phyloP scores from a whole-genome alignment of 2,113 vertebrate species.

The Paraplagusia blochii region DNA sequence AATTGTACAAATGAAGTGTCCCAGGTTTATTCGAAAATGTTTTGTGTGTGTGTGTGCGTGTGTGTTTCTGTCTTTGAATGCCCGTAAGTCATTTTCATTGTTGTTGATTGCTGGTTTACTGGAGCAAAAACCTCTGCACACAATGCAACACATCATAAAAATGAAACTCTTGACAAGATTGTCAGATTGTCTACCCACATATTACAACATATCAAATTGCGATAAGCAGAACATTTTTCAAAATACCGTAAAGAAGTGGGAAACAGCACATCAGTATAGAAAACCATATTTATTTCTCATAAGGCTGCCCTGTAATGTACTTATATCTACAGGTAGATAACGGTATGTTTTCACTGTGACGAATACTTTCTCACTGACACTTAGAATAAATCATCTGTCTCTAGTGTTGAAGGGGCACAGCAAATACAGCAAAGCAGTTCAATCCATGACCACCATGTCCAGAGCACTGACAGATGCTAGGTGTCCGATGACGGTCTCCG shows the following conservation, averaged over 20 bases:
- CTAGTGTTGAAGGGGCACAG: constrained; percentile 41
- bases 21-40: constrained; percentile 49
- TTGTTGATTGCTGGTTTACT: constrained; percentile 65
- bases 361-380: constrained; percentile 56
- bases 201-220: constrained; percentile 49
- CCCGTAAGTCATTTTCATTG: constrained; percentile 58
- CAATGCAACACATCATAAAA: constrained; percentile 54
- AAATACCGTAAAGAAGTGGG: constrained; percentile 48
- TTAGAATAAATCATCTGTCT: constrained; percentile 50
- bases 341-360: constrained; percentile 55
- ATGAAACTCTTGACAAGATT: constrained; percentile 54
- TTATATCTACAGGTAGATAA: constrained; percentile 70
- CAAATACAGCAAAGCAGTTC: constrained; percentile 24
- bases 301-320: constrained; percentile 70
- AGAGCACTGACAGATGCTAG: constrained; percentile 34
- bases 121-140: constrained; percentile 50
- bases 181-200: constrained; percentile 45
- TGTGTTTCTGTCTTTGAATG: constrained; percentile 29
- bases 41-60: constrained; percentile 21
- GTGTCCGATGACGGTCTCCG: constrained; percentile 27
- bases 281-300: constrained; percentile 76
- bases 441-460: constrained; percentile 38
- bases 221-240: constrained; percentile 49
- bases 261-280: constrained; percentile 69
- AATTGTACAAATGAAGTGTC: constrained; percentile 68